phyloP scores from a whole-genome alignment of 2,888 invertebrate species.

The Zaprionus bogoriensis region DNA sequence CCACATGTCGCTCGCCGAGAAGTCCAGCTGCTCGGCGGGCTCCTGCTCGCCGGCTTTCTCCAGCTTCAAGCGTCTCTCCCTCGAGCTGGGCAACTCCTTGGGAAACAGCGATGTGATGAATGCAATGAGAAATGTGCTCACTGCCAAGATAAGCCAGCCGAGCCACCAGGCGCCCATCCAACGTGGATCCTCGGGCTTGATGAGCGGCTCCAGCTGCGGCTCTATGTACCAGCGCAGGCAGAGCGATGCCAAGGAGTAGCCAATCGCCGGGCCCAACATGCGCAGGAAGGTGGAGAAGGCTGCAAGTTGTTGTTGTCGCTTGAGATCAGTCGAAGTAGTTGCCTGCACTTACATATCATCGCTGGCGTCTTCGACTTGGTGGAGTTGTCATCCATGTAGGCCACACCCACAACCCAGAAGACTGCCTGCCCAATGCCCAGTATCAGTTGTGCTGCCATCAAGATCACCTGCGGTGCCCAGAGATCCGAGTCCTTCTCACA shows the following conservation, averaged over 20 bases:
- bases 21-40: slow-evolving; percentile 16
- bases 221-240: slow-evolving; percentile 87
- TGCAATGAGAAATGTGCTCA: slow-evolving; percentile 85
- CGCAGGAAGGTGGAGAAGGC: slow-evolving; percentile 87
- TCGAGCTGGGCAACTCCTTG: slow-evolving; percentile 87
- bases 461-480: slow-evolving; percentile 84
- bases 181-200: slow-evolving; percentile 86
- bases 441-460: slow-evolving; percentile 86
- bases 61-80: slow-evolving; percentile 82
- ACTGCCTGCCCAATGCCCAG: slow-evolving; percentile 87
- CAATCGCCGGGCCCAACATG: slow-evolving; percentile 84
- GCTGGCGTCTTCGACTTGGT: slow-evolving; percentile 87
- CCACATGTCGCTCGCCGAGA: slow-evolving; percentile 85
- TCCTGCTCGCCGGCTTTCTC: slow-evolving; percentile 60
- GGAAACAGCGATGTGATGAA: slow-evolving; percentile 87
- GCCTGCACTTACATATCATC: slow-evolving; percentile 84
- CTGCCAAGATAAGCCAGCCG: slow-evolving; percentile 87
- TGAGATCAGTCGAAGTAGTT: not conserved
- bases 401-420: slow-evolving; percentile 86
- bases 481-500: slow-evolving; percentile 26
- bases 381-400: slow-evolving; percentile 89
- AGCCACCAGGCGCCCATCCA: slow-evolving; percentile 93
- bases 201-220: slow-evolving; percentile 85
- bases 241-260: slow-evolving; percentile 86
- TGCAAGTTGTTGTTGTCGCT: slow-evolving; percentile 68